Percentiles rank a stretch among this genome's conserved stretches.
Evolutionary conservation across 2,888 invertebrate genomes (phyloP).

Genomic region (Synergus japonicus): DNA sequence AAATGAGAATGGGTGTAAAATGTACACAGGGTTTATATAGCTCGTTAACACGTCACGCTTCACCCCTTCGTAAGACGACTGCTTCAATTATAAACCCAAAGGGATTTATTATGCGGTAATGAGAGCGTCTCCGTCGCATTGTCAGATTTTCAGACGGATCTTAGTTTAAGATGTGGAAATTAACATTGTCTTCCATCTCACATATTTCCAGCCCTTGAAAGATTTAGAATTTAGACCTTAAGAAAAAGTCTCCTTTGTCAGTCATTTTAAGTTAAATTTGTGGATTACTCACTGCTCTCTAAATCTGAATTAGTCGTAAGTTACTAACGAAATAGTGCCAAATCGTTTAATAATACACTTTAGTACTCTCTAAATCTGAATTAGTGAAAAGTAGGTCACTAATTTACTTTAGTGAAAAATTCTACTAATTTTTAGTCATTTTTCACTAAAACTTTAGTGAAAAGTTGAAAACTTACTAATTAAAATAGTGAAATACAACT

Average conservation of each 20-base stretch:
- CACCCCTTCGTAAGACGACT: conserved; percentile 7
- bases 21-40: conserved; percentile 13
- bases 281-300: no score
- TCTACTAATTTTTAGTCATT: no score
- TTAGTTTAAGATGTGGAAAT: background rate
- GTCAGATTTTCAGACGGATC: conserved; percentile 9
- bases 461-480: no score
- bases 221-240: background rate
- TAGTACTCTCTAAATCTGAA: no score
- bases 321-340: no score
- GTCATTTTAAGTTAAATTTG: background rate
- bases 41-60: conserved; percentile 5
- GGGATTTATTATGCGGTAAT: conserved; percentile 13
- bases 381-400: no score
- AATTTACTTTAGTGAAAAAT: no score
- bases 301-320: no score
- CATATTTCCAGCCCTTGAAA: background rate
- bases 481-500: no score
- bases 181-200: background rate
- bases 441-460: no score
- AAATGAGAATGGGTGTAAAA: conserved; percentile 17
- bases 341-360: no score
- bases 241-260: background rate
- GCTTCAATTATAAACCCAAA: conserved; percentile 20
- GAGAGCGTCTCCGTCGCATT: background rate